Percentiles rank a stretch among this genome's conserved stretches.
Conservation (phyloP, 2,113 vertebrate species). For the Hippocampus barbouri region DNA sequence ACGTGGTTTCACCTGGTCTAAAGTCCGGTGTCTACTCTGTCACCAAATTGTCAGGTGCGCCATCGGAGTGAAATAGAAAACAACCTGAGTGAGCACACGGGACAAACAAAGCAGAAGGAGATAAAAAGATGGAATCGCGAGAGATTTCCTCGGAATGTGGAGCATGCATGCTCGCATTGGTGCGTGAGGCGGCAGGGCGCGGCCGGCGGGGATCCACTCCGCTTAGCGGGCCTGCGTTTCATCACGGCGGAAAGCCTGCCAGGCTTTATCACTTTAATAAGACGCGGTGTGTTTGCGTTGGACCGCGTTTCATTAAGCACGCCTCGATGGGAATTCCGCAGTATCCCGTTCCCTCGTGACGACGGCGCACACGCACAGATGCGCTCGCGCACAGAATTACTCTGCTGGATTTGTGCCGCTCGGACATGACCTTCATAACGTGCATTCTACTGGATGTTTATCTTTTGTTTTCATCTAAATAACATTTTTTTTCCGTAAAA, state of each 20-base stretch:
- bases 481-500: no score
- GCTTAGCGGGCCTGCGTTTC: slow-evolving; percentile 46
- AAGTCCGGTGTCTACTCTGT: no score
- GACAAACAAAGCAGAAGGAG: slow-evolving; percentile 44
- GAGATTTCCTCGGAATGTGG: slow-evolving; percentile 34
- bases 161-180: slow-evolving; percentile 38
- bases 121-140: slow-evolving; percentile 1
- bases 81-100: background rate
- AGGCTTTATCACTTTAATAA: slow-evolving; percentile 33
- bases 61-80: background rate
- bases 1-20: no score
- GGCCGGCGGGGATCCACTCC: slow-evolving; percentile 63
- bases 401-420: background rate
- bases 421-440: background rate
- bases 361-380: background rate
- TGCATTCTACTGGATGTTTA: background rate
- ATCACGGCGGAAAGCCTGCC: slow-evolving; percentile 29
- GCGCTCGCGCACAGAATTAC: background rate
- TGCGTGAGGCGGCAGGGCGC: slow-evolving; percentile 52
- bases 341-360: background rate
- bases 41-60: no score
- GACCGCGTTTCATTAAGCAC: slow-evolving; percentile 1
- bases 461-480: no score
- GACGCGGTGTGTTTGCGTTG: slow-evolving; percentile 29
- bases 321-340: slow-evolving; percentile 10